Evolutionary conservation across 2,113 vertebrate genomes (phyloP), one percentile per base, ranked within the genome.

Genomic region (Triplophysa tibetana): DNA sequence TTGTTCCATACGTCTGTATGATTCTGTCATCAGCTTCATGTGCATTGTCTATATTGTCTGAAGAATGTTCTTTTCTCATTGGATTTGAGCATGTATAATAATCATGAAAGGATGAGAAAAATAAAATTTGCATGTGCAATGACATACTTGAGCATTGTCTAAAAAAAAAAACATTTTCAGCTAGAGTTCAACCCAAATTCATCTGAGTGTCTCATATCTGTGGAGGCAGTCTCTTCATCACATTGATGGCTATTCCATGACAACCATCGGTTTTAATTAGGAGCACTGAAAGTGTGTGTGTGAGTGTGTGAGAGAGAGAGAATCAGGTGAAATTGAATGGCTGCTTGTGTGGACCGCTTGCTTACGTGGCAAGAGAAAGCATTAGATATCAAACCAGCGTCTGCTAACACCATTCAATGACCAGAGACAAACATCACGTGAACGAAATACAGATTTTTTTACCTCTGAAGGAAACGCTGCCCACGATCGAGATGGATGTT

Each of bases 281-380:
- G 16, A 64, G 48, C 74, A 50, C 41, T 41, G 14, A 56, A 29
- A 29, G n/a, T n/a, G n/a, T n/a, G n/a, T n/a, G 3, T 29, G 26
- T 33, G 33, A 7, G 7, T 38, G 23, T 73, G 60, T 52, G 45
- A 13, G 61, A 16, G 50, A 10, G n/a, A 66, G 66, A 81, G 65
- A 70, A 58, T 69, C 73, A 21, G 48, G 65, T 75, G 56, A 76
- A 81, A 70, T 81, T 64, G 45, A 77, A 81, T 77, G 58, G 45
- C 66, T 81, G 80, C 77, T 81, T 76, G 66, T 76, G 73, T 61
- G 9, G 29, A 43, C 50, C 69, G 21, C 70, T 70, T 81, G 43
- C 70, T 26, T 3, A 29, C 80, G 54, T 70, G 73, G n/a, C 41
- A 76, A 73, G 65, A 81, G 64, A 76, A 41, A 76, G 65, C 68